Evolutionary conservation across 2,888 invertebrate species (phyloP), one percentile per base, ranked within the genome.

Genomic region (Oxystoma pomonae): DNA sequence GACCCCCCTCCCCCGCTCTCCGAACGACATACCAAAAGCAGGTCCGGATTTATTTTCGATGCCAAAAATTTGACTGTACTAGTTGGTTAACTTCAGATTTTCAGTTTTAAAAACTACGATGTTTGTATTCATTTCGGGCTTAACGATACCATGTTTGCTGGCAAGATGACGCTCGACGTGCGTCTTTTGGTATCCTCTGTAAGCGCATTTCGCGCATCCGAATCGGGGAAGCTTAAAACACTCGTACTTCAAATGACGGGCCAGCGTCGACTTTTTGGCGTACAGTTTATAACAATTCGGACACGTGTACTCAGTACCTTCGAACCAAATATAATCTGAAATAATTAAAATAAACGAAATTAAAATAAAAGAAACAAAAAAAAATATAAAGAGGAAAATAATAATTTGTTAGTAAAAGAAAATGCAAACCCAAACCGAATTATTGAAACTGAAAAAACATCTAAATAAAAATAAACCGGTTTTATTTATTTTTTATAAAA

Each of bases 161-260:
- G 72, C 71, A 7, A 78, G 68, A 62, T 76, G 76, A 5, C 74
- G 67, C 58, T 75, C 73, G n/a, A 76, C 76, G 65, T 76, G 76
- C 0, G 73, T 74, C 59, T 75, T 76, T 65, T 75, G 76, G 64
- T 74, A 74, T 3, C 75, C 76, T 58, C 74, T 65, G 65, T 76
- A 76, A 1, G 71, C 66, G 58, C 76, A 76, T 16, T 69, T 70
- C 16, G 75, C 70, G 64, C 78, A 78, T 20, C 72, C 72, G 61
- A 78, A 77, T 57, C 74, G 70, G 0, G 78, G 77, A 60, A 73
- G 60, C 63, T 75, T 75, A 12, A 74, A 74, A 65, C 76, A 77
- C 60, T 76, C 76, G 69, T 76, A 77, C 63, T 75, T 76, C 63
- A 75, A 72, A 60, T 76, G 74, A 16, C 73, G 64, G 1, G 70